Percentiles rank a stretch among this genome's conserved stretches.
These are phyloP conservation scores for Pandemis corylana DNA, from an alignment of 2,888 invertebrate genomes.

Conservation along the genomic window DNA sequence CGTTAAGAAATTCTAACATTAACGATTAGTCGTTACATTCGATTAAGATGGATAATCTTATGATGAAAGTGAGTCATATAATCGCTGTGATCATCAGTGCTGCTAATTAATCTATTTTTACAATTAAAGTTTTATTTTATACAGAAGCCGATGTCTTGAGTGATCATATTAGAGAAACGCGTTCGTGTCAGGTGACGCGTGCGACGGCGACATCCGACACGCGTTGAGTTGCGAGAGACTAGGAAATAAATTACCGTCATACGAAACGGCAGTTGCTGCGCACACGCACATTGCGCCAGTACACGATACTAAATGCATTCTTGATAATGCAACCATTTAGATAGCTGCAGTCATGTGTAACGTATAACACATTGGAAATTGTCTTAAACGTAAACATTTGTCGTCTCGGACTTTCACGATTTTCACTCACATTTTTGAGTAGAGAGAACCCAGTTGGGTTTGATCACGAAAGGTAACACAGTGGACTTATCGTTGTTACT, in stretches of 20 bases:
- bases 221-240: constrained; percentile 66
- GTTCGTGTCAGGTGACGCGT: constrained; percentile 68
- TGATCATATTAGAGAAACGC: constrained; percentile 58
- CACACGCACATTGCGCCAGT: constrained; percentile 62
- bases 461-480: neutral
- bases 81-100: constrained; percentile 14
- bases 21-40: constrained; percentile 1
- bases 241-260: constrained; percentile 69
- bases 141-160: constrained; percentile 51
- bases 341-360: constrained; percentile 17
- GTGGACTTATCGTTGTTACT: constrained; percentile 52
- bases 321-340: constrained; percentile 19
- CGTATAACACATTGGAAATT: constrained; percentile 2
- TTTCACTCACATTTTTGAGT: constrained; percentile 14
- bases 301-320: constrained; percentile 56
- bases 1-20: neutral
- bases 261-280: constrained; percentile 52
- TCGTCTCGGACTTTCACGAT: neutral
- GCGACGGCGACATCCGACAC: constrained; percentile 72
- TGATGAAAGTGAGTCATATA: constrained; percentile 21
- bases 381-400: neutral
- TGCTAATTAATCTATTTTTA: constrained; percentile 24
- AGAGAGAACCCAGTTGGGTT: neutral
- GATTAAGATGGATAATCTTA: constrained; percentile 9
- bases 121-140: constrained; percentile 38